Percentiles rank a stretch among this genome's conserved stretches.
These are phyloP conservation scores for Poicephalus gulielmi DNA, from an alignment of 2,113 vertebrate genomes.

Conservation along the genomic window DNA sequence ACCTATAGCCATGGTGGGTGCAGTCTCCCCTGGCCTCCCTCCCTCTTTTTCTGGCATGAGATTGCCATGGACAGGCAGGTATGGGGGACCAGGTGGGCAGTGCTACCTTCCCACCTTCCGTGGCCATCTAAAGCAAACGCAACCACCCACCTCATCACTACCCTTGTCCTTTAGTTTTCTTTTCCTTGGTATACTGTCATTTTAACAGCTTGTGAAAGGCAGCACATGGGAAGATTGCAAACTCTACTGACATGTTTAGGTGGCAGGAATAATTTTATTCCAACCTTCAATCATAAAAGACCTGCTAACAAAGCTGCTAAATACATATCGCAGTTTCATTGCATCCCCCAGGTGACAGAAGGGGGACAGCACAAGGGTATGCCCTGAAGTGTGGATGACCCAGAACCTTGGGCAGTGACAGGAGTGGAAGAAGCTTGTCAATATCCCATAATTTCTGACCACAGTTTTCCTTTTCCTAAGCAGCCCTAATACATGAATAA, in stretches of 20 bases:
- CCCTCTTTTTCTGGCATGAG: background rate
- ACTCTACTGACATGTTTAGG: background rate
- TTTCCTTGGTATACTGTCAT: background rate
- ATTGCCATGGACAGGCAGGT: background rate
- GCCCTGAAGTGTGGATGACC: background rate
- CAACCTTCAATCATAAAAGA: background rate
- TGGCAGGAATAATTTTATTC: background rate
- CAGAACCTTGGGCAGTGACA: background rate
- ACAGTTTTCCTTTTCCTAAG: background rate
- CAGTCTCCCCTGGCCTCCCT: background rate
- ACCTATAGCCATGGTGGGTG: background rate
- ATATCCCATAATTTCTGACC: background rate
- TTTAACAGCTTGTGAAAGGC: background rate
- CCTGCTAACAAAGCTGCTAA: background rate
- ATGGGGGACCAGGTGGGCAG: too few species aligned
- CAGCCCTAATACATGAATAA: background rate
- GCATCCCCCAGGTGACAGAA: background rate
- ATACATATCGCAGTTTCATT: background rate
- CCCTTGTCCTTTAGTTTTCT: background rate
- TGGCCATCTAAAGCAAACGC: fast-evolving
- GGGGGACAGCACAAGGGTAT: background rate
- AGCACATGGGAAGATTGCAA: background rate
- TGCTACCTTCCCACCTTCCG: background rate
- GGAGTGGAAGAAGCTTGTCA: background rate
- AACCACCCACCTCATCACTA: background rate